A percentile compares a stretch with the other conserved stretches of the same genome.
Conservation (phyloP, 2,797 vertebrate species). For the Sebastes melanostomus region DNA sequence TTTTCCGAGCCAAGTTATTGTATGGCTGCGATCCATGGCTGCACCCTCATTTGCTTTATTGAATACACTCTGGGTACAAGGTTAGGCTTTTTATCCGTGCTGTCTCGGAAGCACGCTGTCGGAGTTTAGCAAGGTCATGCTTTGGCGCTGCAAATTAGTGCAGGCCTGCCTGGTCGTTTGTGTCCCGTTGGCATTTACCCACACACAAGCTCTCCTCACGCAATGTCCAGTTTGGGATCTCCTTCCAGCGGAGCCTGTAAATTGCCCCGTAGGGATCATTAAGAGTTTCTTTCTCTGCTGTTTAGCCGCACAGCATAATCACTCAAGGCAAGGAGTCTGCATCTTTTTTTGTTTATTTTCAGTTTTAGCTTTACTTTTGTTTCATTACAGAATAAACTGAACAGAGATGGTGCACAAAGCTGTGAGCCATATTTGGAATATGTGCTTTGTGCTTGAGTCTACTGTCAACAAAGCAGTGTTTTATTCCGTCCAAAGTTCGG, state of each 20-base stretch:
- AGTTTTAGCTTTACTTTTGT: background rate
- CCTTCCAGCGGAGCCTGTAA: conserved; percentile 9
- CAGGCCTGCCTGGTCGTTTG: background rate
- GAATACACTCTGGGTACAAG: background rate
- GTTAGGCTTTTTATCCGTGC: conserved; percentile 15
- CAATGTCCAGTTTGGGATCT: conserved; percentile 38
- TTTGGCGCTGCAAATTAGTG: conserved; percentile 23
- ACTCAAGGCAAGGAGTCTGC: background rate
- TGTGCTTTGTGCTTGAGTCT: background rate
- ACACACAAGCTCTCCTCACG: conserved; percentile 34
- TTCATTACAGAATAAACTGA: background rate
- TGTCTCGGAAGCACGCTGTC: background rate
- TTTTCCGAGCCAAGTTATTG: background rate
- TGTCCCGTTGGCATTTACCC: conserved; percentile 41
- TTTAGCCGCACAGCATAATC: background rate
- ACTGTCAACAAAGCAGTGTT: background rate
- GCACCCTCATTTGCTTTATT: background rate
- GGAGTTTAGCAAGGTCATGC: conserved; percentile 19
- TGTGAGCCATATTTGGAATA: background rate
- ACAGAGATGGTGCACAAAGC: background rate
- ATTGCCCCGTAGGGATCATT: conserved; percentile 2
- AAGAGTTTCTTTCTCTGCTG: background rate
- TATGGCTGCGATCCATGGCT: background rate
- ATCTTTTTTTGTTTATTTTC: background rate
- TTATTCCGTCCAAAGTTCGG: conserved; percentile 31